Evolutionary conservation across 2,888 invertebrate genomes (phyloP), one percentile per base, ranked within the genome.

Genomic region (Argynnis bischoffii): DNA sequence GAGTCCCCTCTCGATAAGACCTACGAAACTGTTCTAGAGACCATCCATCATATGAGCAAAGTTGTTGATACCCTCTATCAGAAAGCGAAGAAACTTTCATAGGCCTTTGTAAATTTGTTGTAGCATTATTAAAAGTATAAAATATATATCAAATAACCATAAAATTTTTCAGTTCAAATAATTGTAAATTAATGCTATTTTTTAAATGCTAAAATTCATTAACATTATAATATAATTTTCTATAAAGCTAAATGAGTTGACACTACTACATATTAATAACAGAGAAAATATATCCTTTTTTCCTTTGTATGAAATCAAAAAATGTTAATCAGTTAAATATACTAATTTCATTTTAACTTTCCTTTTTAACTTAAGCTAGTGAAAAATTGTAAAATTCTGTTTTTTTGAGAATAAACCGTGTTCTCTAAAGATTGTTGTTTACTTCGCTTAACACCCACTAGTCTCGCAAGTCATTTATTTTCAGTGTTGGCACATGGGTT

Each of bases 21-120:
- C 21, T 99, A 99, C 82, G 99, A 98, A 93, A 97, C 98, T 82
- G 98, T 99, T 67, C 93, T 99, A 85, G 98, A 98, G 88, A 99
- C 99, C 72, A 98, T 99, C 88, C 98, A 99, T 87, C 98, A 97
- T 90, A 99, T 99, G 98, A 98, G 99, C 81, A 99, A 99, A 95
- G 99, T 99, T 82, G 99, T 99, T 79, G 99, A 99, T 92, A 98
- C 99, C 64, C 95, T 99, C 78, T 99, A 99, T 94, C 98, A 98
- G 94, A 99, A 99, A 94, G 99, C 99, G 76, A 99, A 99, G 94
- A 99, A 99, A 93, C 95, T 99, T 76, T 98, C 98, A 92, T 99
- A 92, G 92, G 84, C 84, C 78, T 72, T 64, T 78, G 74, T 89
- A 87, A 87, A 87, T 85, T 84, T 89, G 87, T 90, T 90, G 87